phyloP scores from a whole-genome alignment of 2,797 vertebrate species.

The Gallinago nigripennis region DNA sequence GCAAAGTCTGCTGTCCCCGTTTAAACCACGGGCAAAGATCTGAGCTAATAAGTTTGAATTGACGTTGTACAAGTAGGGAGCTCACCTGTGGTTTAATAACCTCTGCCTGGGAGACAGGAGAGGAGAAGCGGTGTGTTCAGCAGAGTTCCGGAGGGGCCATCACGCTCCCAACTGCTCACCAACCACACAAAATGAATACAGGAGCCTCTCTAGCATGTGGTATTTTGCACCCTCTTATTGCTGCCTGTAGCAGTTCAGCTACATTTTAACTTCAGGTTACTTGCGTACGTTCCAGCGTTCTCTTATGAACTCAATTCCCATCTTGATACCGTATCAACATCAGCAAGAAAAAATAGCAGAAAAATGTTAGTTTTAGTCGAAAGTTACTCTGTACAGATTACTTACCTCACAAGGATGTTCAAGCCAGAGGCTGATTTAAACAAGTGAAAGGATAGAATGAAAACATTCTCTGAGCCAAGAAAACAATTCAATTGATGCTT shows the following conservation, averaged over 20 bases:
- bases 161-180: background rate
- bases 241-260: background rate
- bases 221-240: background rate
- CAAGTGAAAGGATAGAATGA: background rate
- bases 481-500: background rate
- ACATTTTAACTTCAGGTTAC: background rate
- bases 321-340: background rate
- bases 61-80: background rate
- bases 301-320: background rate
- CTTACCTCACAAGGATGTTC: background rate
- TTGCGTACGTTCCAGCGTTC: background rate
- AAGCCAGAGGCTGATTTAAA: slow-evolving; percentile 6
- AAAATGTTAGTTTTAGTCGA: background rate
- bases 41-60: background rate
- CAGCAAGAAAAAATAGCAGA: background rate
- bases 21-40: background rate
- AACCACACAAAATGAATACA: background rate
- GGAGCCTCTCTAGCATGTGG: background rate
- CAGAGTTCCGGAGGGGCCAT: background rate
- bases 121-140: background rate
- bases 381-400: background rate
- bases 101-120: background rate
- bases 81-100: background rate
- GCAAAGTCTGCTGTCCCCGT: background rate
- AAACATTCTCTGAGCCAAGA: background rate